Evolutionary conservation across 2,888 invertebrate genomes (phyloP).

Genomic region (Lasioglossum pauxillum): DNA sequence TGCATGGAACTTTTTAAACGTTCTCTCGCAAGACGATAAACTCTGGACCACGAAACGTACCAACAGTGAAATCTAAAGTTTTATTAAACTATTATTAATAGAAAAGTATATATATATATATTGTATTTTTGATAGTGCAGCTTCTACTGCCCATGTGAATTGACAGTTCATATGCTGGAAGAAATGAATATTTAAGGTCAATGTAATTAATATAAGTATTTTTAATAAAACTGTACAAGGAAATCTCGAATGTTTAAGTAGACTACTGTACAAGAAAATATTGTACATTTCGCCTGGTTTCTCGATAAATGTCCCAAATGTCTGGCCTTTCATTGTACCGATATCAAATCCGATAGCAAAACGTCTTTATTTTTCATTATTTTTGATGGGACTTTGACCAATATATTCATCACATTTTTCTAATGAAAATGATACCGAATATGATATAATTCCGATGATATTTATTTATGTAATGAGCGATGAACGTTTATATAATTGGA

Average conservation of each 20-base stretch:
- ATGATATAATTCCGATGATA: no score
- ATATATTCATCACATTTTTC: no score
- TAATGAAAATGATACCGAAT: no score
- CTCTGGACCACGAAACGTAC: neutral
- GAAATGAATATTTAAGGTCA: constrained; percentile 20
- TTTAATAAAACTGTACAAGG: constrained; percentile 55
- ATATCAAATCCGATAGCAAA: no score
- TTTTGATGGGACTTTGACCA: no score
- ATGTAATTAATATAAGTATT: constrained; percentile 57
- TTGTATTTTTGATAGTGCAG: constrained; percentile 14
- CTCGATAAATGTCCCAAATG: no score
- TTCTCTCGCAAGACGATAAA: constrained; percentile 46
- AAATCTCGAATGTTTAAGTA: neutral
- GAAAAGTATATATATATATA: neutral
- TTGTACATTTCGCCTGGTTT: neutral
- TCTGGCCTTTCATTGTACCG: no score
- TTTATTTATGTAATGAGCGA: no score
- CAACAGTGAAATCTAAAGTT: constrained; percentile 11
- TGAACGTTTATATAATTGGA: no score
- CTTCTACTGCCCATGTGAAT: constrained; percentile 45
- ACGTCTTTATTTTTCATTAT: no score
- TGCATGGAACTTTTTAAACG: constrained; percentile 71
- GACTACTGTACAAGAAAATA: constrained; percentile 24
- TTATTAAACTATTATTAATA: neutral
- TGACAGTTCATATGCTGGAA: constrained; percentile 23